Conservation (phyloP, 2,797 vertebrate species). For the Tauraco hartlaubi region DNA sequence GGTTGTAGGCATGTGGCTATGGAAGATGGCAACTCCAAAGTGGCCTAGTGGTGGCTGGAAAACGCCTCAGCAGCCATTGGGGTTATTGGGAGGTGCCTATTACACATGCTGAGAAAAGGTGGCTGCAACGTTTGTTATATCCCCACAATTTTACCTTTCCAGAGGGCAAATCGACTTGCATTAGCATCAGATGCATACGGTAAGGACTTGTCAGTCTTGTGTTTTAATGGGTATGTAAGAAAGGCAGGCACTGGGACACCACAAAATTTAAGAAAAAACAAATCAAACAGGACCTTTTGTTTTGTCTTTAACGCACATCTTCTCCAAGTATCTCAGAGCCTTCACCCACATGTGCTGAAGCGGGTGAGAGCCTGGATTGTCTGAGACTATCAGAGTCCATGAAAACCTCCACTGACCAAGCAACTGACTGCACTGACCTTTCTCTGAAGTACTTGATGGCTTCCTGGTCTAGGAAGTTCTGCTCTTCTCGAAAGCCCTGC, state of each 20-base stretch:
- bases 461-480: constrained; percentile 91
- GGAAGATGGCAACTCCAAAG: background rate
- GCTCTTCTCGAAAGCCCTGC: constrained; percentile 93
- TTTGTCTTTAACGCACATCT: constrained; percentile 54
- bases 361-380: constrained; percentile 71
- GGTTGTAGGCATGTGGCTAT: background rate
- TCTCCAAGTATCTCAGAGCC: constrained; percentile 82
- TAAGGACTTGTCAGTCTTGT: background rate
- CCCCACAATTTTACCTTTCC: background rate
- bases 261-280: background rate
- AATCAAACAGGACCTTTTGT: background rate
- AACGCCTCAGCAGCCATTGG: background rate
- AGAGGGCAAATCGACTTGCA: background rate
- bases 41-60: background rate
- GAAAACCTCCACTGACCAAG: constrained; percentile 81
- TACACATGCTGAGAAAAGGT: background rate
- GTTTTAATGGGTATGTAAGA: background rate
- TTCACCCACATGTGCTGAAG: constrained; percentile 77
- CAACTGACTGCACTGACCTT: constrained; percentile 86
- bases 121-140: background rate
- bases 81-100: background rate
- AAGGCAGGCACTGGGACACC: background rate
- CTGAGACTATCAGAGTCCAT: constrained; percentile 69
- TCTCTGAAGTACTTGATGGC: constrained; percentile 94
- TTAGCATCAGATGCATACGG: background rate